phyloP scores from a whole-genome alignment of 2,797 vertebrate species.

The Sebastiscus albofasciatus region DNA sequence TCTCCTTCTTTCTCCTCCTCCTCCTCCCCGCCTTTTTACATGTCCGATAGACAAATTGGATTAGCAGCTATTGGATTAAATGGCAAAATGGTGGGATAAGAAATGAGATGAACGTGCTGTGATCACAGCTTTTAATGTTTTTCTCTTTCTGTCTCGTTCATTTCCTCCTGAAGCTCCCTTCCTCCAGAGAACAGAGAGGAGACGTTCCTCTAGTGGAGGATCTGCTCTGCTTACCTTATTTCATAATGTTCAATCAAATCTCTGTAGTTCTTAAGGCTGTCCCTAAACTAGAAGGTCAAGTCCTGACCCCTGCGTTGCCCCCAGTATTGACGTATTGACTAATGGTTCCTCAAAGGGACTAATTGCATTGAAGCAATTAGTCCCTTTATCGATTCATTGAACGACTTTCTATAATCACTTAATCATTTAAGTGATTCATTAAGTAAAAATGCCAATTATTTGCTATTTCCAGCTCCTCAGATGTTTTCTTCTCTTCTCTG shows the following conservation, averaged over 20 bases:
- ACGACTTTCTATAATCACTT: not conserved
- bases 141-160: conserved; percentile 66
- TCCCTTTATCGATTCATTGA: not conserved
- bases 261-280: not conserved
- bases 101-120: conserved; percentile 93
- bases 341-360: not conserved
- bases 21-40: conserved; percentile 81
- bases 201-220: not conserved
- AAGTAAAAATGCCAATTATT: not conserved
- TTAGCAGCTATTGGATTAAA: conserved; percentile 99
- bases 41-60: conserved; percentile 99
- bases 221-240: not conserved
- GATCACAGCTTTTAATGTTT: conserved; percentile 95
- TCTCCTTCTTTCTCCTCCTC: conserved; percentile 16
- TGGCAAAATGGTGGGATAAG: conserved; percentile 92
- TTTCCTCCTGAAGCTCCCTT: conserved; percentile 17
- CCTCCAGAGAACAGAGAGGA: conserved; percentile 69
- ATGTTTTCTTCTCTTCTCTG: not conserved
- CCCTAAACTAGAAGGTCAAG: not conserved
- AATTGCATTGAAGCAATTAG: not conserved
- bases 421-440: not conserved
- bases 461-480: not conserved
- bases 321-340: not conserved
- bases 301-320: not conserved
- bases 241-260: not conserved